These are phyloP conservation scores for Parazoanthus darwini DNA, from an alignment of 92 coral and sea anemone genomes.

Conservation along the genomic window DNA sequence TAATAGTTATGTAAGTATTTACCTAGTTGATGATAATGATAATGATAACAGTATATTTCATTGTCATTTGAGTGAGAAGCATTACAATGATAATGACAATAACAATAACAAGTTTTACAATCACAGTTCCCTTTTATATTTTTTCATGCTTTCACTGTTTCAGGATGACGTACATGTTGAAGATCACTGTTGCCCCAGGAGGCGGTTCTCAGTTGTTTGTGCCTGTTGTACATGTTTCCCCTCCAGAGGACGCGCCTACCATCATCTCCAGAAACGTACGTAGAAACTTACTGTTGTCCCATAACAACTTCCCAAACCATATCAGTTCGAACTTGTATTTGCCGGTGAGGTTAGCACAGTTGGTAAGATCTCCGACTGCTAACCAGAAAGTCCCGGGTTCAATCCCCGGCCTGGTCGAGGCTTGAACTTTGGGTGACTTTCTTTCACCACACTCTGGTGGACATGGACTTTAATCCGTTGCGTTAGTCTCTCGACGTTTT, in stretches of 20 bases:
- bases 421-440: too few relatives aligned
- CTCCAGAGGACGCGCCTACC: conserved; percentile 1
- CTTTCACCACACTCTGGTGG: too few relatives aligned
- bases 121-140: background rate
- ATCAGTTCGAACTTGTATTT: too few relatives aligned
- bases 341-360: too few relatives aligned
- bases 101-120: background rate
- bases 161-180: background rate
- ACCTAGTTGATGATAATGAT: background rate
- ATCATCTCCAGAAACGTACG: conserved; percentile 16
- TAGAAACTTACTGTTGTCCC: background rate
- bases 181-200: background rate
- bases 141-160: background rate
- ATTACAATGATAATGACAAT: background rate
- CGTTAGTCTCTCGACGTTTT: too few relatives aligned
- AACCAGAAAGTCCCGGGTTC: too few relatives aligned
- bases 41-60: background rate
- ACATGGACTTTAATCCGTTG: too few relatives aligned
- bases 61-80: background rate
- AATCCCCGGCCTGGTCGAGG: too few relatives aligned
- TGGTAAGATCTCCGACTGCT: too few relatives aligned
- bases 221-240: background rate
- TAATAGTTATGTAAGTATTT: too few relatives aligned
- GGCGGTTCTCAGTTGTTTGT: background rate
- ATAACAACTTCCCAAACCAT: too few relatives aligned